Evolutionary conservation across 2,113 vertebrate genomes (phyloP).

Genomic region (Anoplopoma fimbria): DNA sequence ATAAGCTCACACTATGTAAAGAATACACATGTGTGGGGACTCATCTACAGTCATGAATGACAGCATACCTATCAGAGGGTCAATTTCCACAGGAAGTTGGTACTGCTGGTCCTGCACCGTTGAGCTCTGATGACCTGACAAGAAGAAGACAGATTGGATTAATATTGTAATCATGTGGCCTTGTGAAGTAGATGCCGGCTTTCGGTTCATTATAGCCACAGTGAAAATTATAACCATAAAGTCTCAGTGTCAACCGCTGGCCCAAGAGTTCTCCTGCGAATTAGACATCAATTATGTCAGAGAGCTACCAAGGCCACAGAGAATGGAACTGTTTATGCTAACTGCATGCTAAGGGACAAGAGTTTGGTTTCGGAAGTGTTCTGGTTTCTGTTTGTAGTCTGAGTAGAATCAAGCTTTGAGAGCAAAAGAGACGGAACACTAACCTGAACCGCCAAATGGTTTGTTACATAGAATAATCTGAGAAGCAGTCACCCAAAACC

Average conservation of each 20-base stretch:
- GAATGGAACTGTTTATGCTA: neutral
- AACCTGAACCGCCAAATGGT: neutral
- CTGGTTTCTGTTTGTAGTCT: neutral
- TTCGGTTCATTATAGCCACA: constrained; percentile 58
- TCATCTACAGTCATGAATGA: constrained; percentile 75
- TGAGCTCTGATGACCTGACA: constrained; percentile 97
- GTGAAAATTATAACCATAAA: constrained; percentile 64
- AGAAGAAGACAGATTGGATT: constrained; percentile 74
- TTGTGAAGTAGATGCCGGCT: constrained; percentile 47
- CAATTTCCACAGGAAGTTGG: constrained; percentile 99
- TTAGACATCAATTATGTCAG: constrained; percentile 41
- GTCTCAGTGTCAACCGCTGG: constrained; percentile 47
- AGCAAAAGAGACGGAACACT: neutral
- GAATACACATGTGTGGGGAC: neutral
- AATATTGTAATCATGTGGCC: constrained; percentile 71
- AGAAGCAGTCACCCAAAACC: no score
- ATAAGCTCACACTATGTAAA: constrained; percentile 10
- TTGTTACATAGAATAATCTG: neutral
- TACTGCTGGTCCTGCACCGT: constrained; percentile 96
- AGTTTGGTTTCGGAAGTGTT: neutral
- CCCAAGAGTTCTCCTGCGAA: constrained; percentile 17
- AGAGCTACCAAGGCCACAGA: constrained; percentile 9
- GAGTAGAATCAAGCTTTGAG: neutral
- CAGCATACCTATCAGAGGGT: constrained; percentile 97
- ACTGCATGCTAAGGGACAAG: neutral